Base-by-base conservation (phyloP, 2,797 vertebrate species). In the Graptemys geographica region DNA sequence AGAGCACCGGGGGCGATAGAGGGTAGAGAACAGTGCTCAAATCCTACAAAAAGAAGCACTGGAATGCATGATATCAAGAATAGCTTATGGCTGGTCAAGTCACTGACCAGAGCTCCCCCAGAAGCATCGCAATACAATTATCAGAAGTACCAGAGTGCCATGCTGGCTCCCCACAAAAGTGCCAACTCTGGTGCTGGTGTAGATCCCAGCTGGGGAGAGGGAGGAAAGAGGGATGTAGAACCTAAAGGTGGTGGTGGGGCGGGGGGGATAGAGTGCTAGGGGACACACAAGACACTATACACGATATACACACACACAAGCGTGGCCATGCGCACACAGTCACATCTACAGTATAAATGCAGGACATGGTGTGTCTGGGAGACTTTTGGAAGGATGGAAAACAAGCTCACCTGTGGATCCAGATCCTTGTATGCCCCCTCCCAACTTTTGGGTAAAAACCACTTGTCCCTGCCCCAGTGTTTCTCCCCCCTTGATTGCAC, bases 321-420 rank as follows among this genome's bases (percentile, higher is more conserved):
- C 56, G 4, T 18, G 6, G 16, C 62, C 57, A 72, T 72, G 53
- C 6, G 1, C 6, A 9, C 0, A 4, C 2, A 3, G 4, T 15
- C 5, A 44, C 1, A 8, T 81, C 59, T 65, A 28, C 25, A 74
- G 5, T 27, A 74, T 74, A 74, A 74, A 74, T 74, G 41, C 13
- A 74, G 41, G 23, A 37, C 25, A 10, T 57, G 37, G 53, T 4
- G 5, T 41, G 27, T 3, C 16, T 28, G 53, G 53, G 27, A 25
- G 19, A 37, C 37, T 56, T 12, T 41, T 37, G 37, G 27, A 57
- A 81, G 23, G 72, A 28, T 53, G 12, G 7, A 7, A 27, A 41
- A 52, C n/a, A 44, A 56, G 27, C 37, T 13, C 19, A 5, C 27
- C 15, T 8, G 4, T 41, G 4, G 33, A 53, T 41, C 4, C 53